Conservation (phyloP, 2,797 vertebrate genomes). For the Melanotaenia nigrans region DNA sequence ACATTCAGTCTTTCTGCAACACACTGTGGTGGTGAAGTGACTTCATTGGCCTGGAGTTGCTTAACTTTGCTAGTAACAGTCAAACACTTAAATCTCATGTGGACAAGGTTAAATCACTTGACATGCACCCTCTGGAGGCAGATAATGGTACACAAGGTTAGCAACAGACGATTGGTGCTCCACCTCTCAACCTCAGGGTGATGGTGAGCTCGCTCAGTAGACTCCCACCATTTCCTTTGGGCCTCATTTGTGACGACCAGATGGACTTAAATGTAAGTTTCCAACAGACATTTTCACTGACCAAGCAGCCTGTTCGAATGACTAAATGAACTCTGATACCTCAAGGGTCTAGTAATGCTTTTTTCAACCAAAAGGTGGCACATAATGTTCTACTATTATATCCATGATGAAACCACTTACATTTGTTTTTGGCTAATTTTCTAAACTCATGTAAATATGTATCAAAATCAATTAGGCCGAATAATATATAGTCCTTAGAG, state of each 20-base stretch:
- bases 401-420: slow-evolving; percentile 43
- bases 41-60: slow-evolving; percentile 22
- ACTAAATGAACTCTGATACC: slow-evolving; percentile 53
- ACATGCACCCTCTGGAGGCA: slow-evolving; percentile 38
- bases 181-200: slow-evolving; percentile 61
- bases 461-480: slow-evolving; percentile 80
- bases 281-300: slow-evolving; percentile 48
- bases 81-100: slow-evolving; percentile 33
- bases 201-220: background rate
- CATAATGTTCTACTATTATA: slow-evolving; percentile 26
- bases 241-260: slow-evolving; percentile 71
- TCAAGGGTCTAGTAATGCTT: slow-evolving; percentile 29
- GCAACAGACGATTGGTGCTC: slow-evolving; percentile 33
- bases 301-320: slow-evolving; percentile 22
- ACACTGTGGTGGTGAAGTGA: slow-evolving; percentile 3
- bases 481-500: slow-evolving; percentile 77
- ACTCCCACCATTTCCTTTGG: slow-evolving; percentile 43
- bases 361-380: slow-evolving; percentile 20
- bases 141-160: slow-evolving; percentile 48
- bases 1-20: slow-evolving; percentile 1
- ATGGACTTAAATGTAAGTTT: slow-evolving; percentile 51
- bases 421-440: slow-evolving; percentile 69
- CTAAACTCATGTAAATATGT: slow-evolving; percentile 71
- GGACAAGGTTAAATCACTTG: slow-evolving; percentile 46
- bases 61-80: slow-evolving; percentile 40